phyloP scores from a whole-genome alignment of 2,113 vertebrate genomes.

The Scortum barcoo region DNA sequence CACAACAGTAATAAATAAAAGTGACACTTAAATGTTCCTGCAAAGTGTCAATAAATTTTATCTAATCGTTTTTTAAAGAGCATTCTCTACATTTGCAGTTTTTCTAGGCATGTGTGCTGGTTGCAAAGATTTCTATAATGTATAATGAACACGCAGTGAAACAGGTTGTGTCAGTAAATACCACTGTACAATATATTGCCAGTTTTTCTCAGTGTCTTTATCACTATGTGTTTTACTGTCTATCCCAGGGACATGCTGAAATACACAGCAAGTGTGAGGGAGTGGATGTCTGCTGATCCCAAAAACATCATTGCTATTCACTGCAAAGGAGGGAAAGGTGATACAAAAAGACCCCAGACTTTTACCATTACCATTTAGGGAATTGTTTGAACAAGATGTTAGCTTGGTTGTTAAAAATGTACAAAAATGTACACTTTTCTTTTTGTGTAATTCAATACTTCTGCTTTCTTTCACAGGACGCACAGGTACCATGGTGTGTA shows the following conservation, averaged over 20 bases:
- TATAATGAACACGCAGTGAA: too few species aligned
- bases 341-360: not conserved
- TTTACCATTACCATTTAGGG: not conserved
- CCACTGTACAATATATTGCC: not conserved
- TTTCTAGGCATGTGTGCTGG: too few species aligned
- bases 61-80: too few species aligned
- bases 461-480: slow-evolving; percentile 85
- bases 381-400: not conserved
- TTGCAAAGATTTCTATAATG: too few species aligned
- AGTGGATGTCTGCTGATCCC: slow-evolving; percentile 91
- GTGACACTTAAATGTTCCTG: too few species aligned
- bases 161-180: too few species aligned
- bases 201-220: not conserved
- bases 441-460: not conserved
- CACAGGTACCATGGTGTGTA: slow-evolving; percentile 94
- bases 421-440: too few species aligned
- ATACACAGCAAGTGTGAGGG: slow-evolving; percentile 87
- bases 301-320: slow-evolving; percentile 92
- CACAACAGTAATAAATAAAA: too few species aligned
- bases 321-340: slow-evolving; percentile 98
- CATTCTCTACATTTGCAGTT: too few species aligned
- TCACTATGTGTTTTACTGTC: not conserved
- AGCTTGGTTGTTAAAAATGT: not conserved
- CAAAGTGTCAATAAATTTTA: too few species aligned
- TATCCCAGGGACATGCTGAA: slow-evolving; percentile 90